These are phyloP conservation scores for Argynnis bischoffii DNA, from an alignment of 2,888 invertebrate species.

Conservation along the genomic window DNA sequence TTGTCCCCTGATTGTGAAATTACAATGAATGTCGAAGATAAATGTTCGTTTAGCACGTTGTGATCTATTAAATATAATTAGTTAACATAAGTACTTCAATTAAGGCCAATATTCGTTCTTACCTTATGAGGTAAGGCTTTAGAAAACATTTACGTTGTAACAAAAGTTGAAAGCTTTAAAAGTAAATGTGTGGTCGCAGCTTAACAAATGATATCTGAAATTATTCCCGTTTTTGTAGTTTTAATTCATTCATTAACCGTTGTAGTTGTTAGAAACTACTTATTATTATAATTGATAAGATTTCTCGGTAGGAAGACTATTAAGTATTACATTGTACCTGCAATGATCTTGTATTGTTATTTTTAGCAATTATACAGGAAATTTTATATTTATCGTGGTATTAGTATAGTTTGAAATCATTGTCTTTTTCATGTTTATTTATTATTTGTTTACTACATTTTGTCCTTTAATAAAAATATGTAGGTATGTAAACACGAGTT, in stretches of 20 bases:
- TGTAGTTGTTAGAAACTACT: conserved; percentile 4
- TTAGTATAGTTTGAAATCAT: too few relatives aligned
- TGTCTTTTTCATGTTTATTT: too few relatives aligned
- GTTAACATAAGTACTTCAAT: neutral
- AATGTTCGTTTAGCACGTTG: conserved; percentile 66
- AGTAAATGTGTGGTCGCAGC: too few relatives aligned
- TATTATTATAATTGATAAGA: neutral
- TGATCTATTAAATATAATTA: conserved; percentile 51
- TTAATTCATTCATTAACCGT: conserved; percentile 7
- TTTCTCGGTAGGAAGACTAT: conserved; percentile 17
- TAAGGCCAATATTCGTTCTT: neutral
- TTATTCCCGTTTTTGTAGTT: too few relatives aligned
- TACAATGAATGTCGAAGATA: conserved; percentile 73
- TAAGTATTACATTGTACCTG: conserved; percentile 11
- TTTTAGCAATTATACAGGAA: neutral
- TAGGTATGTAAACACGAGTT: too few relatives aligned
- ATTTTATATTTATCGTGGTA: neutral
- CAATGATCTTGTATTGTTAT: neutral
- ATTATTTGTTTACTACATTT: too few relatives aligned
- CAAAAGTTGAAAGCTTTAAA: too few relatives aligned
- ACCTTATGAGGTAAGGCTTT: neutral
- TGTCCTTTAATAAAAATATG: too few relatives aligned
- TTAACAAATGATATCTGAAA: too few relatives aligned
- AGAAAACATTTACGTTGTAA: neutral
- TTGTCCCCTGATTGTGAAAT: conserved; percentile 70